phyloP scores from a whole-genome alignment of 2,888 invertebrate genomes.

The Odontothrips loti region DNA sequence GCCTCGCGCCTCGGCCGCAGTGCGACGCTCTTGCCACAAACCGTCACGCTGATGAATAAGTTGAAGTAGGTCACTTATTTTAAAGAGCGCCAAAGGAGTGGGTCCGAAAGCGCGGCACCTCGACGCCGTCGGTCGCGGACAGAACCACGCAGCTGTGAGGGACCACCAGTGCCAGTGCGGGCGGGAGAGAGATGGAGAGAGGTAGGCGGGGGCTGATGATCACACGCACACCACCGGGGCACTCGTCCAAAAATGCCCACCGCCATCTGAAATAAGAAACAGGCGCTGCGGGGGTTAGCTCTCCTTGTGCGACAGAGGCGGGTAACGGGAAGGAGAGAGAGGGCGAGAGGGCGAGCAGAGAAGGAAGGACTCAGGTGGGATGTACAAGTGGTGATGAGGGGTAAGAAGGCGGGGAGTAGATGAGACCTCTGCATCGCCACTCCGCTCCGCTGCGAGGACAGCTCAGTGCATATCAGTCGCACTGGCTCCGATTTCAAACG shows the following conservation, averaged over 20 bases:
- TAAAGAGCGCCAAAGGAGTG: neutral
- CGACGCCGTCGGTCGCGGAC: too few relatives aligned
- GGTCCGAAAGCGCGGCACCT: neutral
- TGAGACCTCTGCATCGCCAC: too few relatives aligned
- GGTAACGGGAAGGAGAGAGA: neutral
- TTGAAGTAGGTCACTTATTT: constrained; percentile 6
- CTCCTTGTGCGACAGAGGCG: neutral
- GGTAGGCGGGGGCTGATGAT: too few relatives aligned
- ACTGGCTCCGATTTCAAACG: too few relatives aligned
- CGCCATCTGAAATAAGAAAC: neutral
- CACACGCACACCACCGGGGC: too few relatives aligned
- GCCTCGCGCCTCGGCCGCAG: neutral
- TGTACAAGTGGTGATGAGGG: neutral
- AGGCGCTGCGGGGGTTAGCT: neutral
- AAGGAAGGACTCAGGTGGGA: neutral
- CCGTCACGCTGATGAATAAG: neutral
- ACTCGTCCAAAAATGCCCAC: neutral
- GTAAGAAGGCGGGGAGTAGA: neutral
- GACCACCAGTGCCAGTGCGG: too few relatives aligned
- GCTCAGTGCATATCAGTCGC: too few relatives aligned
- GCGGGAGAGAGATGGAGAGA: too few relatives aligned
- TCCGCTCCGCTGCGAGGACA: too few relatives aligned
- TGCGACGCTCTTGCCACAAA: neutral
- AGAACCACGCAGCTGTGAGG: too few relatives aligned
- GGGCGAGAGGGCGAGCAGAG: neutral